Evolutionary conservation across 2,113 vertebrate species (phyloP), one percentile per base, ranked within the genome.

Genomic region (Percina caprodes): DNA sequence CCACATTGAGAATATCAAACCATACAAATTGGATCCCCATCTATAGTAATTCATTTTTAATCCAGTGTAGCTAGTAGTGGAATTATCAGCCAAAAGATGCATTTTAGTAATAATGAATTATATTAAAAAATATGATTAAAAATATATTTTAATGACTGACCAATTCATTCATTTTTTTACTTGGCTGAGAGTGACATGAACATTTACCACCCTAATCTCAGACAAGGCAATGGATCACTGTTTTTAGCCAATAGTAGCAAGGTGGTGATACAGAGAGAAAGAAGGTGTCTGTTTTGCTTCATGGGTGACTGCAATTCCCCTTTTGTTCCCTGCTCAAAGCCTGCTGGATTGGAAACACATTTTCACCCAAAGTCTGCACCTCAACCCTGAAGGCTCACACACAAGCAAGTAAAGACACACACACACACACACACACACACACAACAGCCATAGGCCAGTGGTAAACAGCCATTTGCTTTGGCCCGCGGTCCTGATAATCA

Each of bases 281-380:
- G 46, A 77, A 30, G 71, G 35, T 45, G 69, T 69, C 81, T 82
- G 82, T 87, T 87, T 84, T 87, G 66, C 84, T 90, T 88, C 82
- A 86, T 21, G 70, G 86, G 84, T 90, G 86, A 84, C 72, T 90
- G 86, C 86, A 56, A 65, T 72, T 86, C 81, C 65, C 39, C 82
- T 81, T 87, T 84, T 87, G 86, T 90, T 88, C 89, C 85, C 81
- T 85, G 55, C 65, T 84, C 74, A 77, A 83, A 74, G 76, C 79
- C 70, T 68, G 65, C 62, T 72, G 81, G 80, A 89, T 81, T 87
- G 83, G 76, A 91, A 91, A 92, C 78, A 83, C 86, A 88, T 89
- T 92, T 92, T 72, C 77, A 85, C 73, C 85, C 73, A 66, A 77
- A 77, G 80, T 76, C 67, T 74, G 74, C 71, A 73, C 62, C 78